Percentiles rank a stretch among this genome's conserved stretches.
These are phyloP conservation scores for Drosophila pseudotakahashii DNA, from an alignment of 2,888 invertebrate species.

Conservation along the genomic window DNA sequence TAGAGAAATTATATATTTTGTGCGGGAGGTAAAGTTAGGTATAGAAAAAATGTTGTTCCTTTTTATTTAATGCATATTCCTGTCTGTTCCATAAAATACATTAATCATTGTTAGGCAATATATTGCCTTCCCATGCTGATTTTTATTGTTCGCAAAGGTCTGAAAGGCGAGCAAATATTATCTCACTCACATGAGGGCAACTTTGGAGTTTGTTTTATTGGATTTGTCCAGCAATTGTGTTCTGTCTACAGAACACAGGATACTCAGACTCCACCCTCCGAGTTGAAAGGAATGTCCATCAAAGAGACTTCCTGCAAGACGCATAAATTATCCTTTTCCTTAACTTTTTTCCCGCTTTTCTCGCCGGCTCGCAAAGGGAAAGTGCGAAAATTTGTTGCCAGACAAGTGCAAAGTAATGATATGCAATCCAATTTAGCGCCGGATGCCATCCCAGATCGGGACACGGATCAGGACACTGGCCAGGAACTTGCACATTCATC, in stretches of 20 bases:
- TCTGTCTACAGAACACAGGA: constrained; percentile 7
- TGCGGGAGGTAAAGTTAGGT: too few relatives aligned
- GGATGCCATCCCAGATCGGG: constrained; percentile 38
- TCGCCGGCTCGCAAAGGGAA: constrained; percentile 27
- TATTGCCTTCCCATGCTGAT: constrained; percentile 83
- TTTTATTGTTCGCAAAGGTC: constrained; percentile 57
- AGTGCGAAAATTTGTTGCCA: constrained; percentile 70
- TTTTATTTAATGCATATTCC: too few relatives aligned
- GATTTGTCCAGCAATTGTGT: constrained; percentile 57
- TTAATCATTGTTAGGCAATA: constrained; percentile 73
- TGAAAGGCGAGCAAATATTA: constrained; percentile 64
- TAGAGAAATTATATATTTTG: too few relatives aligned
- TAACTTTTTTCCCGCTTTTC: constrained; percentile 13
- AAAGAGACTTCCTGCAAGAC: constrained; percentile 63
- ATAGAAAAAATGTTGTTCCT: too few relatives aligned
- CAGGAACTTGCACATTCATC: constrained; percentile 78
- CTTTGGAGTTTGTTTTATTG: constrained; percentile 66
- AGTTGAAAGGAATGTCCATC: constrained; percentile 73
- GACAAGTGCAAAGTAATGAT: constrained; percentile 80
- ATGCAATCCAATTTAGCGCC: constrained; percentile 75
- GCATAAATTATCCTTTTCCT: constrained; percentile 76
- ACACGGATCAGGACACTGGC: constrained; percentile 40
- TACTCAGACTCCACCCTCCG: constrained; percentile 28
- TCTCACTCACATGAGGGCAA: constrained; percentile 56
- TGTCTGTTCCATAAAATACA: constrained; percentile 26